phyloP scores from a whole-genome alignment of 1,140 invertebrate genomes.

The Archivesica marissinica region DNA sequence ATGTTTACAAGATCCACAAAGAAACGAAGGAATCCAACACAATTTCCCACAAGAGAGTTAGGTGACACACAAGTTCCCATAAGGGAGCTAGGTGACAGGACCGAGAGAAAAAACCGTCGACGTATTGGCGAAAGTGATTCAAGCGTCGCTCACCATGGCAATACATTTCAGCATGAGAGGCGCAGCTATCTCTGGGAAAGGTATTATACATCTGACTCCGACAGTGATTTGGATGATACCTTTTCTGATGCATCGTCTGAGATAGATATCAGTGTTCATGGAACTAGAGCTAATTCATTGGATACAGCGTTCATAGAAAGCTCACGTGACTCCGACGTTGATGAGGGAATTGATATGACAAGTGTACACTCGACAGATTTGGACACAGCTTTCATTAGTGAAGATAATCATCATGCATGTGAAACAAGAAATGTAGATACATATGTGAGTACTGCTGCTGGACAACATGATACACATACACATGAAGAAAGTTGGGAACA shows the following conservation, averaged over 20 bases:
- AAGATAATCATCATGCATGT: too few relatives aligned
- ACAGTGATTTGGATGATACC: neutral
- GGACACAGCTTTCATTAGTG: conserved; percentile 26
- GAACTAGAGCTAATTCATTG: neutral
- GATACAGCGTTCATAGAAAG: conserved; percentile 32
- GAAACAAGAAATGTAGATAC: too few relatives aligned
- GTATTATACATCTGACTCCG: neutral
- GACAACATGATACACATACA: too few relatives aligned
- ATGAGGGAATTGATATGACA: conserved; percentile 49
- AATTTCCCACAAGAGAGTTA: neutral
- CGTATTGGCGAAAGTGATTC: neutral
- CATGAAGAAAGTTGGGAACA: too few relatives aligned
- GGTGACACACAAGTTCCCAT: neutral
- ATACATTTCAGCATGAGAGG: neutral
- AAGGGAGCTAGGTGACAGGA: neutral
- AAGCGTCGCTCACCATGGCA: neutral
- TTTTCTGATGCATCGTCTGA: neutral
- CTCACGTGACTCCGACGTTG: conserved; percentile 32
- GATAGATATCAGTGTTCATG: neutral
- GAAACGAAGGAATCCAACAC: neutral
- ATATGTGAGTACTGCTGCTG: too few relatives aligned
- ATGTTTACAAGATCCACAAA: neutral
- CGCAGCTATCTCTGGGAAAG: conserved; percentile 21
- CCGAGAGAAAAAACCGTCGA: neutral
- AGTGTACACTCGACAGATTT: conserved; percentile 33